phyloP scores from a whole-genome alignment of 2,113 vertebrate genomes.

The Hydrochoerus hydrochaeris region DNA sequence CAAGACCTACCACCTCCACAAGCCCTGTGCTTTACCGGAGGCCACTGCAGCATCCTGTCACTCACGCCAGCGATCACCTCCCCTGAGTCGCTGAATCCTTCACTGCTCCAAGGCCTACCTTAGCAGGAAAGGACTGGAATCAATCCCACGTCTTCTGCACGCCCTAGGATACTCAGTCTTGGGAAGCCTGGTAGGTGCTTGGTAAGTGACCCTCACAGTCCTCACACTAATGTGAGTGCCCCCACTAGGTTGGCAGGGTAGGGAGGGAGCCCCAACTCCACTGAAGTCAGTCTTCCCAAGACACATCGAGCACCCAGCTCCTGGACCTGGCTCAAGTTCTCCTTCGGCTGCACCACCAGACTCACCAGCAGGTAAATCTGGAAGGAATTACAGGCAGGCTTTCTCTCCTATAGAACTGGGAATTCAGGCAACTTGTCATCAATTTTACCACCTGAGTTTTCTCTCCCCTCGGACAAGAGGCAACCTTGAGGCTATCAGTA shows the following conservation, averaged over 20 bases:
- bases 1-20: not conserved
- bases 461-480: not conserved
- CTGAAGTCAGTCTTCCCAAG: not conserved
- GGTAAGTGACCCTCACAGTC: accelerated
- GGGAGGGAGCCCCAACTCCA: not conserved
- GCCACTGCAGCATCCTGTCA: too few relatives aligned
- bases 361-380: not conserved
- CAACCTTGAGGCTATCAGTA: accelerated
- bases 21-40: not conserved
- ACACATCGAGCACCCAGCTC: too few relatives aligned
- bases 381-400: not conserved
- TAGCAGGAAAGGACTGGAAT: not conserved
- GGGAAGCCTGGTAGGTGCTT: not conserved
- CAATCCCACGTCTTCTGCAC: not conserved
- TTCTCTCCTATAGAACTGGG: not conserved
- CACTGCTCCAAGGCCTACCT: not conserved
- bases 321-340: not conserved
- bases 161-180: not conserved
- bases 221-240: accelerated
- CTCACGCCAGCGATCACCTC: accelerated
- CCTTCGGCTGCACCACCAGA: not conserved
- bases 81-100: not conserved
- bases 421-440: not conserved
- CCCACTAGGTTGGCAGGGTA: too few relatives aligned
- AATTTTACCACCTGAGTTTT: not conserved